These are phyloP conservation scores for Uromys caudimaculatus DNA, from an alignment of 2,797 vertebrate genomes.

Conservation along the genomic window DNA sequence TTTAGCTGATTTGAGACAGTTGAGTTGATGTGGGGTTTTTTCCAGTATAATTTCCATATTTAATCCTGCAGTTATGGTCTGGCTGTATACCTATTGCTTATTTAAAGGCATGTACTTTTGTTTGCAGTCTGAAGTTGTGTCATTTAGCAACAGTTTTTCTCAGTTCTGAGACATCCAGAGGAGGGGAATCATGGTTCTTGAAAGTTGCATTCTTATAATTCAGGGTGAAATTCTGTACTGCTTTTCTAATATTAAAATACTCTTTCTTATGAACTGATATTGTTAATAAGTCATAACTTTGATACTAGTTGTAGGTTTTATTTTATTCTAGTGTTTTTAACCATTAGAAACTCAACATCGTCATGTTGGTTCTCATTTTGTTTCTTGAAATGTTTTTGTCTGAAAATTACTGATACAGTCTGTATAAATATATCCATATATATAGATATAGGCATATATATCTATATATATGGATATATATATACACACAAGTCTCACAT, in stretches of 20 bases:
- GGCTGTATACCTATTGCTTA: neutral
- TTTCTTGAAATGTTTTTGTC: conserved; percentile 23
- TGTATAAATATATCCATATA: conserved; percentile 21
- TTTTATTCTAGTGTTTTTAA: conserved; percentile 46
- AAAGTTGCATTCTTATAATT: conserved; percentile 39
- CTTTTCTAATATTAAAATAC: conserved; percentile 48
- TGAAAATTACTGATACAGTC: conserved; percentile 54
- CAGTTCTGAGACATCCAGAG: neutral
- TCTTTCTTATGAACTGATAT: conserved; percentile 46
- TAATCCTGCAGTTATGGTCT: conserved; percentile 24
- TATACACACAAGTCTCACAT: neutral
- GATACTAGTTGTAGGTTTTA: neutral
- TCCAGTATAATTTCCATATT: conserved; percentile 12
- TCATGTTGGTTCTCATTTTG: conserved; percentile 40
- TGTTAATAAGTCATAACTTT: conserved; percentile 10
- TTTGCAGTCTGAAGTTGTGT: conserved; percentile 32
- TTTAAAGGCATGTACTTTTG: neutral
- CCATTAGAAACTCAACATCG: conserved; percentile 13
- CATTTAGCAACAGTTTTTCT: conserved; percentile 12
- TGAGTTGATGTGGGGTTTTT: conserved; percentile 3
- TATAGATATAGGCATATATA: too few species aligned
- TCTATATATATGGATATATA: too few species aligned
- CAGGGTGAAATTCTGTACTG: neutral
- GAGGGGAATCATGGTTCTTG: neutral
- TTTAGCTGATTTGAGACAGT: neutral